Evolutionary conservation across 1,140 invertebrate genomes (phyloP).

Genomic region (Papilio xuthus): DNA sequence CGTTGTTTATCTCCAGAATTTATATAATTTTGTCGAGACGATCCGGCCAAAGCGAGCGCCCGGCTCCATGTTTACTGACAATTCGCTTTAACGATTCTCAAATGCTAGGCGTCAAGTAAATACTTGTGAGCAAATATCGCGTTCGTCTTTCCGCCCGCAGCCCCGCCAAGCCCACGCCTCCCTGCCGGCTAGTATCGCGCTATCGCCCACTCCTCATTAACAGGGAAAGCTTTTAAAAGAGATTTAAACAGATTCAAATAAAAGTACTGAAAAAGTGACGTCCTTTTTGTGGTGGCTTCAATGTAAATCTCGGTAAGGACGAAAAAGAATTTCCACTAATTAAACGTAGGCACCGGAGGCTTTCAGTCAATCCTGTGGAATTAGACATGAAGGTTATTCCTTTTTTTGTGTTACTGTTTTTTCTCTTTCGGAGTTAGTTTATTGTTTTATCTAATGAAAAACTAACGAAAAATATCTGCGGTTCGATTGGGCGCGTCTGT

Average conservation of each 20-base stretch:
- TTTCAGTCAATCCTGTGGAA: conserved; percentile 55
- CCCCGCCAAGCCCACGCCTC: conserved; percentile 33
- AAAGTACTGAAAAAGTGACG: conserved; percentile 71
- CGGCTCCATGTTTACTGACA: conserved; percentile 71
- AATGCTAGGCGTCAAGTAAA: conserved; percentile 77
- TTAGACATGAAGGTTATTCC: conserved; percentile 55
- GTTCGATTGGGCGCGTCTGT: conserved; percentile 42
- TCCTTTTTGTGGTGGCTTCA: conserved; percentile 70
- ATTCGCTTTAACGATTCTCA: conserved; percentile 78
- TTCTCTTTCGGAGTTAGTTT: conserved; percentile 52
- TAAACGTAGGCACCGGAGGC: conserved; percentile 62
- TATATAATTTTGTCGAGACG: conserved; percentile 58
- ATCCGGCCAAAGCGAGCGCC: conserved; percentile 72
- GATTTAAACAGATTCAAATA: conserved; percentile 74
- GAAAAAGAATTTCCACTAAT: conserved; percentile 67
- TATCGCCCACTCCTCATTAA: conserved; percentile 72
- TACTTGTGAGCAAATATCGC: conserved; percentile 69
- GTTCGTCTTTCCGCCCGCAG: conserved; percentile 49
- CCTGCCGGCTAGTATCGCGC: conserved; percentile 46
- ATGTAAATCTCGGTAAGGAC: conserved; percentile 64
- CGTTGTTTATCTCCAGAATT: conserved; percentile 74
- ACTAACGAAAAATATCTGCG: conserved; percentile 49
- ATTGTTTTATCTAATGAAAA: conserved; percentile 52
- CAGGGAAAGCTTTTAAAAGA: conserved; percentile 72
- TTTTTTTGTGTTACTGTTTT: conserved; percentile 53